phyloP scores from a whole-genome alignment of 2,113 vertebrate species.

The Camelus bactrianus region DNA sequence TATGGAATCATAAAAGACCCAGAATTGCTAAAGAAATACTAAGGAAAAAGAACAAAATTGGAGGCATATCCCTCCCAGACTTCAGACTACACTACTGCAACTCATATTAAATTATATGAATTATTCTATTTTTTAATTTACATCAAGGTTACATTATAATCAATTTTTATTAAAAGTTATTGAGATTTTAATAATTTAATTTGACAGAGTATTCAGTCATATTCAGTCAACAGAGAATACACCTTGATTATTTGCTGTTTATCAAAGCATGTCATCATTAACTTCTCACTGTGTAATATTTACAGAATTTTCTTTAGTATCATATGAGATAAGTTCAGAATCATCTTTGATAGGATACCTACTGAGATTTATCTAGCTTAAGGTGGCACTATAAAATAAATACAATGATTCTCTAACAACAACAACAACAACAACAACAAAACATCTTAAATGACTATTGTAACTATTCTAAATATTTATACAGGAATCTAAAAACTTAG shows the following conservation, averaged over 20 bases:
- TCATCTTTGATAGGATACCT: neutral
- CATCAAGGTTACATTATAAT: neutral
- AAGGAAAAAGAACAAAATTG: too few relatives aligned
- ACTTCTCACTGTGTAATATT: neutral
- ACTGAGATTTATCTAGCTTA: neutral
- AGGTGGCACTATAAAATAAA: neutral
- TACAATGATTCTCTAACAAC: neutral
- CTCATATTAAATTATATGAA: neutral
- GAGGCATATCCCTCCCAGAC: too few relatives aligned
- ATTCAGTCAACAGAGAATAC: neutral
- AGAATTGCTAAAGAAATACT: too few relatives aligned
- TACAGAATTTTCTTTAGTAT: neutral
- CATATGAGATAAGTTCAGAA: neutral
- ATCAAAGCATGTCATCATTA: neutral
- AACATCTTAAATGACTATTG: neutral
- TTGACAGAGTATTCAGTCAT: neutral
- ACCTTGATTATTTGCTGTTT: neutral
- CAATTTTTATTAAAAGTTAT: neutral
- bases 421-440: neutral
- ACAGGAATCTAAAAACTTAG: neutral
- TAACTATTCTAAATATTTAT: neutral
- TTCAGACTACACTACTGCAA: neutral
- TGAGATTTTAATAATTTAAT: constrained; percentile 2
- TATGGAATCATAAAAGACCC: too few relatives aligned
- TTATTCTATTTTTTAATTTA: neutral